Percentiles rank a stretch among this genome's conserved stretches.
phyloP scores from a whole-genome alignment of 2,113 vertebrate species.

The Lophius piscatorius region DNA sequence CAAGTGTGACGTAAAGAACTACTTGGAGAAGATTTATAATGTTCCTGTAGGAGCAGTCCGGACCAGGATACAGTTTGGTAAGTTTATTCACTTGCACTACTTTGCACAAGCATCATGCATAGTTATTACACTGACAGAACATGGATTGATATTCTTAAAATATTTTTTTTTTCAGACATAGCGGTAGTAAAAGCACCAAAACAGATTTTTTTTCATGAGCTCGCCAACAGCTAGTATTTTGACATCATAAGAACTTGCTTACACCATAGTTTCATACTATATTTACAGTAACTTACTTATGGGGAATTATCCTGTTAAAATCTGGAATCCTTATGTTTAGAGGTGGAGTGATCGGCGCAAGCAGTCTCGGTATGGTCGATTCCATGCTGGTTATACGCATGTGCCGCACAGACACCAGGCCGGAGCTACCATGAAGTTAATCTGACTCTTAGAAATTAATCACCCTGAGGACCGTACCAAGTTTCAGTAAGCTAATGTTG shows the following conservation, averaged over 20 bases:
- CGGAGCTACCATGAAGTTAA: too few species aligned
- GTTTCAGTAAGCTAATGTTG: too few species aligned
- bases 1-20: conserved; percentile 90
- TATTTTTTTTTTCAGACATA: neutral
- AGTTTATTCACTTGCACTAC: conserved; percentile 59
- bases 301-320: neutral
- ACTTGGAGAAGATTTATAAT: conserved; percentile 91
- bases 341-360: too few species aligned
- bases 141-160: conserved; percentile 6
- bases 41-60: conserved; percentile 89
- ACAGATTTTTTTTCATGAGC: neutral
- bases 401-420: too few species aligned
- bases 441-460: too few species aligned
- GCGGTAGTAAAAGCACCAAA: neutral
- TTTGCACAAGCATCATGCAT: conserved; percentile 19
- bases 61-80: conserved; percentile 93
- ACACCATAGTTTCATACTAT: neutral
- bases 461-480: too few species aligned
- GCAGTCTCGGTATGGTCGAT: too few species aligned
- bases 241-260: too few species aligned
- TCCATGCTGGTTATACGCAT: too few species aligned
- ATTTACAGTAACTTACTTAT: neutral
- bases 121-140: neutral
- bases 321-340: too few species aligned
- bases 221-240: neutral